A percentile compares a stretch with the other conserved stretches of the same genome.
Evolutionary conservation across 1,140 invertebrate species (phyloP).

Genomic region (Tyrophagus putrescentiae): DNA sequence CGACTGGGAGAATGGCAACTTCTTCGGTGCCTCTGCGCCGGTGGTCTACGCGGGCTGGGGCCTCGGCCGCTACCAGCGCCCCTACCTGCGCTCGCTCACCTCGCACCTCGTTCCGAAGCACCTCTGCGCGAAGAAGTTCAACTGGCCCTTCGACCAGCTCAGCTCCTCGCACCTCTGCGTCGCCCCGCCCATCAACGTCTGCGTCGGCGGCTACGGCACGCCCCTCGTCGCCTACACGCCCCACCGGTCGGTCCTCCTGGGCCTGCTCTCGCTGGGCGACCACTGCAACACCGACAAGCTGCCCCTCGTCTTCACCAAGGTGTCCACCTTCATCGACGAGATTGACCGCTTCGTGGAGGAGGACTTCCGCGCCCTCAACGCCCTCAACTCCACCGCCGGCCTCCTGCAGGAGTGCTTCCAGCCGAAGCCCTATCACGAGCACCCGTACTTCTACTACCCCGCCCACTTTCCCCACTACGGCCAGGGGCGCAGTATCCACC

Average conservation of each 20-base stretch:
- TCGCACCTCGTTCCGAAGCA: slow-evolving; percentile 36
- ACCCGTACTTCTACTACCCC: slow-evolving; percentile 4
- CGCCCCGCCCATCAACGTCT: neutral
- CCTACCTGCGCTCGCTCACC: slow-evolving; percentile 10
- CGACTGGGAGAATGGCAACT: slow-evolving; percentile 10
- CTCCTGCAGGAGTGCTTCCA: slow-evolving; percentile 1
- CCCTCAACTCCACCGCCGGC: neutral
- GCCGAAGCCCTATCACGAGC: neutral
- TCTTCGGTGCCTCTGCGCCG: slow-evolving; percentile 12
- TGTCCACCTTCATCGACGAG: slow-evolving; percentile 33
- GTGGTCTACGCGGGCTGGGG: slow-evolving; percentile 17
- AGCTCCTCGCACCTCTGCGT: slow-evolving; percentile 15
- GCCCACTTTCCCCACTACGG: neutral
- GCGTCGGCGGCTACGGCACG: slow-evolving; percentile 27
- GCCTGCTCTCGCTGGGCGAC: slow-evolving; percentile 45
- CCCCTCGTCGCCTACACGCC: slow-evolving; percentile 26
- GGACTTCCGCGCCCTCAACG: slow-evolving; percentile 8
- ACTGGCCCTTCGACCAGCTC: slow-evolving; percentile 15
- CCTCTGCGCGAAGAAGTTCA: slow-evolving; percentile 52
- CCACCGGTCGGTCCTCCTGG: slow-evolving; percentile 43
- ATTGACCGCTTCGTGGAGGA: slow-evolving; percentile 18
- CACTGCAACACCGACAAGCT: slow-evolving; percentile 31
- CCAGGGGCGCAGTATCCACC: too few species aligned
- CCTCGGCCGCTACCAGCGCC: neutral
- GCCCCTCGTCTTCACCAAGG: slow-evolving; percentile 36